A percentile compares a stretch with the other conserved stretches of the same genome.
Conservation (phyloP, 2,888 invertebrate genomes). For the Nomada ruficornis region DNA sequence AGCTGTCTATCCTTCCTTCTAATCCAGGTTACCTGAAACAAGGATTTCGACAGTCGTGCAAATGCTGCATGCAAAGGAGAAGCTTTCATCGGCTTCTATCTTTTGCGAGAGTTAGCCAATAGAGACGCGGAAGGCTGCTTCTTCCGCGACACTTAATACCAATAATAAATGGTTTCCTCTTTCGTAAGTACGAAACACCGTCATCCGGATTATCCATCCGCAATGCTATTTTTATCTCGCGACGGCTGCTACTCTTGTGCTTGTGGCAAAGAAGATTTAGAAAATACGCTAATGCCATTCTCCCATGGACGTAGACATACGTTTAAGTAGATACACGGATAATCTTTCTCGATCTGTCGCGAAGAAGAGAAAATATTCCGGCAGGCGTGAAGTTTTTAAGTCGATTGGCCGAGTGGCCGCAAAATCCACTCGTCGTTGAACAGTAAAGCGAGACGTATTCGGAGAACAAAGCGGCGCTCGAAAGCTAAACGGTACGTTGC, state of each 20-base stretch:
- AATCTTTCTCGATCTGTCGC: not conserved
- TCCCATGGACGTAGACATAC: not conserved
- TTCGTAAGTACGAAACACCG: slow-evolving; percentile 56
- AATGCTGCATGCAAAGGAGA: not conserved
- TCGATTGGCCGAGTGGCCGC: not conserved
- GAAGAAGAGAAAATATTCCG: not conserved
- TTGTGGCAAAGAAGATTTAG: slow-evolving; percentile 30
- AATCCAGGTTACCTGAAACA: slow-evolving; percentile 76
- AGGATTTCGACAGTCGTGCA: not conserved
- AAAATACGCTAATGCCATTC: slow-evolving; percentile 1
- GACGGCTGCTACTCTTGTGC: slow-evolving; percentile 24
- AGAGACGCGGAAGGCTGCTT: not conserved
- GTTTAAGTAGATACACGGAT: not conserved
- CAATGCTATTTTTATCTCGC: slow-evolving; percentile 48
- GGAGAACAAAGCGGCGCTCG: slow-evolving; percentile 27
- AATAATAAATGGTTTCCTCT: slow-evolving; percentile 52
- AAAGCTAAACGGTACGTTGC: slow-evolving; percentile 11
- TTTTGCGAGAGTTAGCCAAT: too few relatives aligned
- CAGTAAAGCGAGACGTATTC: slow-evolving; percentile 26
- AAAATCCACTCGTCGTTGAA: slow-evolving; percentile 35
- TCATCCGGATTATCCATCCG: slow-evolving; percentile 59
- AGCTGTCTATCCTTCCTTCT: slow-evolving; percentile 73
- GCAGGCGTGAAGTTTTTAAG: not conserved
- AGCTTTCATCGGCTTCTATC: too few relatives aligned
- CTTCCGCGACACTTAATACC: slow-evolving; percentile 30